These are phyloP conservation scores for Rhodeus uyekii DNA, from an alignment of 2,797 vertebrate species.

Conservation along the genomic window DNA sequence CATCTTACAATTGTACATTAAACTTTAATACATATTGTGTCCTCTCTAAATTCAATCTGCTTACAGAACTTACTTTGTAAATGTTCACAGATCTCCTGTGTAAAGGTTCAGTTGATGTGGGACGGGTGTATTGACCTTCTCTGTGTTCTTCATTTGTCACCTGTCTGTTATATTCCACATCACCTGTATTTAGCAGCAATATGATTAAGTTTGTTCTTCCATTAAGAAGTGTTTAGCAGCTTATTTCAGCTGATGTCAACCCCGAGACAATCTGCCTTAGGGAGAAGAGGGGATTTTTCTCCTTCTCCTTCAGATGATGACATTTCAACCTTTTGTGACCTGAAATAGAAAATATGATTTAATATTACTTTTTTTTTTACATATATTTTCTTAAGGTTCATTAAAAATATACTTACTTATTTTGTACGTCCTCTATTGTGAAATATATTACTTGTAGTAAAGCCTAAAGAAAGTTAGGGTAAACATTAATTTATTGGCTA, in stretches of 20 bases:
- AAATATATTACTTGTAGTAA: constrained; percentile 64
- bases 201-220: not conserved
- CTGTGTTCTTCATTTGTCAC: not conserved
- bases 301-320: constrained; percentile 31
- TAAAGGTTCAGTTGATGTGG: not conserved
- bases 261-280: not conserved
- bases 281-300: constrained; percentile 55
- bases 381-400: not conserved
- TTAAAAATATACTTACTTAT: constrained; percentile 63
- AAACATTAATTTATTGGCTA: not conserved
- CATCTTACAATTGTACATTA: not conserved
- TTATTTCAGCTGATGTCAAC: constrained; percentile 1
- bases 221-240: not conserved
- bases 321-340: constrained; percentile 26
- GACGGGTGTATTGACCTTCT: not conserved
- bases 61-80: not conserved
- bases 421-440: constrained; percentile 46
- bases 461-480: constrained; percentile 65
- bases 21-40: not conserved
- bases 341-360: constrained; percentile 25
- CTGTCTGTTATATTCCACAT: not conserved
- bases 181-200: not conserved
- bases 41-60: not conserved
- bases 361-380: too few species aligned
- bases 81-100: not conserved